A percentile compares a stretch with the other conserved stretches of the same genome.
These are phyloP conservation scores for Numenius arquata DNA, from an alignment of 2,113 vertebrate species.

Conservation along the genomic window DNA sequence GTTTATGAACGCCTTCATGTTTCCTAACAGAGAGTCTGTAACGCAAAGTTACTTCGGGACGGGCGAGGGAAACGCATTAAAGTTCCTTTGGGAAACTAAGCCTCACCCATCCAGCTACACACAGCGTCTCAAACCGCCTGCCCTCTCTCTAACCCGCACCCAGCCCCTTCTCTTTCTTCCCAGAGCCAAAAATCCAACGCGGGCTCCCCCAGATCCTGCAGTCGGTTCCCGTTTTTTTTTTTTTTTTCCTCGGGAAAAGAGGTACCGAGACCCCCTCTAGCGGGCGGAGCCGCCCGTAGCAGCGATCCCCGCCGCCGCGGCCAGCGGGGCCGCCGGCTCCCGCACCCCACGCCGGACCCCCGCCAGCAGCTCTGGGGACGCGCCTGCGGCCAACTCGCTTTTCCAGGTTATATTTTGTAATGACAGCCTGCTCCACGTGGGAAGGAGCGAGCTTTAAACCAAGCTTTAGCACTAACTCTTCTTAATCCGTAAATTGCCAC, in stretches of 20 bases:
- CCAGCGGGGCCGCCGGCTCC: background rate
- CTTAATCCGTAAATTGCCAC: background rate
- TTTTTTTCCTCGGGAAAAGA: background rate
- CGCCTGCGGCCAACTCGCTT: background rate
- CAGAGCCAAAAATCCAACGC: background rate
- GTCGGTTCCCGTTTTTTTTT: background rate
- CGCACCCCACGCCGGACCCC: background rate
- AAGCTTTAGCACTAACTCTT: background rate
- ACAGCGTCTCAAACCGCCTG: background rate
- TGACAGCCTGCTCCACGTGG: accelerated
- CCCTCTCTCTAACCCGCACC: background rate
- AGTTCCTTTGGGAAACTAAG: background rate
- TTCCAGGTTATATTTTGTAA: background rate
- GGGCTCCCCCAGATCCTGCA: background rate
- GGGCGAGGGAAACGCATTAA: background rate
- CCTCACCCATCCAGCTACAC: background rate
- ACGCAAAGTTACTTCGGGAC: background rate
- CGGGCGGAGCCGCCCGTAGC: background rate
- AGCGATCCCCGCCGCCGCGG: background rate
- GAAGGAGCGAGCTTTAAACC: background rate
- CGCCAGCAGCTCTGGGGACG: accelerated
- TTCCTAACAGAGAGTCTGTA: background rate
- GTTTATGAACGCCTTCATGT: background rate
- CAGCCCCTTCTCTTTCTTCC: background rate
- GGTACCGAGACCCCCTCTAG: slow-evolving; percentile 40